Evolutionary conservation across 1,140 invertebrate species (phyloP).

Genomic region (Homarus americanus): DNA sequence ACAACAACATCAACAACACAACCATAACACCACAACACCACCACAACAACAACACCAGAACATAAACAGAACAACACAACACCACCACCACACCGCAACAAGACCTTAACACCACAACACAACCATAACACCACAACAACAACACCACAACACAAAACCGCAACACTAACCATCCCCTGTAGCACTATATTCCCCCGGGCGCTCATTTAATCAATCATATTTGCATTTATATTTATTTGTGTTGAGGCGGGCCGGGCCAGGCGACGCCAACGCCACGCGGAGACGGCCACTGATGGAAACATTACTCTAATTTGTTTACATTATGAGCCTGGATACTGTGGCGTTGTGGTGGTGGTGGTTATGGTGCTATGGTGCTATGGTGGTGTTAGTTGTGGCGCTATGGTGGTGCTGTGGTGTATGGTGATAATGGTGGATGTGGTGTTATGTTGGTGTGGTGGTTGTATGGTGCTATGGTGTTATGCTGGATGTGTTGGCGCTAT

Average conservation of each 20-base stretch:
- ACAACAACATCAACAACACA: neutral
- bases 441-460: too few species aligned
- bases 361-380: too few species aligned
- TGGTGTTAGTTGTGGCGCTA: too few species aligned
- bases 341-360: too few species aligned
- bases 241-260: neutral
- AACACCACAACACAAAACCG: constrained; percentile 4
- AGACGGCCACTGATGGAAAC: constrained; percentile 52
- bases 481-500: too few species aligned
- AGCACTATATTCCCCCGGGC: constrained; percentile 28
- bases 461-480: too few species aligned
- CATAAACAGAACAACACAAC: too few species aligned
- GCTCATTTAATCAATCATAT: constrained; percentile 69
- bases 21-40: neutral
- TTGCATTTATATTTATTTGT: constrained; percentile 70
- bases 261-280: neutral
- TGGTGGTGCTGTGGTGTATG: too few species aligned
- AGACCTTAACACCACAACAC: neutral
- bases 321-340: constrained; percentile 7
- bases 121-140: neutral
- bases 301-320: constrained; percentile 55
- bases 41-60: too few species aligned
- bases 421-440: too few species aligned
- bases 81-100: neutral
- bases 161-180: neutral